phyloP scores from a whole-genome alignment of 2,797 vertebrate species.

The Pogoniulus pusillus region DNA sequence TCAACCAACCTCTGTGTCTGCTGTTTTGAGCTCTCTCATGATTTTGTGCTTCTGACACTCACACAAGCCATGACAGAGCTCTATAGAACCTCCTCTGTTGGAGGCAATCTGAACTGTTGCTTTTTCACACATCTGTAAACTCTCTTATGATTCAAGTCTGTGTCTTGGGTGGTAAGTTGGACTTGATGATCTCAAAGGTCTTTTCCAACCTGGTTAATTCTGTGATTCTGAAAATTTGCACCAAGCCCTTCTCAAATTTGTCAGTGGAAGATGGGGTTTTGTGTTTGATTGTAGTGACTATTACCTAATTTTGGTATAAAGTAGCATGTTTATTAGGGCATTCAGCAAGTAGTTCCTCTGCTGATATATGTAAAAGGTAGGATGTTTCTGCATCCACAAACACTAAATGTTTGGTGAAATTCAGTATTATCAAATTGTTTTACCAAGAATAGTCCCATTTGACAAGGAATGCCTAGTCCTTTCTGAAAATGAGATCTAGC shows the following conservation, averaged over 20 bases:
- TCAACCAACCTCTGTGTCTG: too few species aligned
- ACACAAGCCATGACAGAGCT: background rate
- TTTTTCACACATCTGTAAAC: background rate
- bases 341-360: background rate
- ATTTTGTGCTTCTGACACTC: background rate
- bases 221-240: background rate
- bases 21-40: too few species aligned
- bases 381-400: background rate
- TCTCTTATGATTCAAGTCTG: background rate
- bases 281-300: background rate
- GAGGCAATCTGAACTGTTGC: background rate
- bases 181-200: too few species aligned
- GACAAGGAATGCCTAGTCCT: background rate
- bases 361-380: background rate
- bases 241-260: background rate
- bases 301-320: fast-evolving
- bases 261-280: background rate
- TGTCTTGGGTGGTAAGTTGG: too few species aligned
- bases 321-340: fast-evolving
- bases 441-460: background rate
- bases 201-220: too few species aligned
- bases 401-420: background rate
- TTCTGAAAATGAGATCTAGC: background rate
- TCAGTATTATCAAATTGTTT: background rate
- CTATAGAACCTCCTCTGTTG: fast-evolving